Conservation (phyloP, 2,888 invertebrate species). For the Drosophila antonietae region DNA sequence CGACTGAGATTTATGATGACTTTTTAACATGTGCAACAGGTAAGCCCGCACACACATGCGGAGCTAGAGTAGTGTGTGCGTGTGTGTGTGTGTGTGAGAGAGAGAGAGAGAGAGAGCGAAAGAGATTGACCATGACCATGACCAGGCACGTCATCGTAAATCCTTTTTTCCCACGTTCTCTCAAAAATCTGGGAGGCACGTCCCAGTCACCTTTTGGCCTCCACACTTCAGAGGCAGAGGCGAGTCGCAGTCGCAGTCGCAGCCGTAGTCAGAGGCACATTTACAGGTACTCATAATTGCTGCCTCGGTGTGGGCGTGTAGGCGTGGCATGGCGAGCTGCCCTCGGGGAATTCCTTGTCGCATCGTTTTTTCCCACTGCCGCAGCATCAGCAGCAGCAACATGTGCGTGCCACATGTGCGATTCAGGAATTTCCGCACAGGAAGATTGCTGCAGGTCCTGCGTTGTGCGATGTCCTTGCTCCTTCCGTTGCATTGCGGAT, state of each 20-base stretch:
- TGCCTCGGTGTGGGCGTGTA: conserved; percentile 42
- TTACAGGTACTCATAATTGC: conserved; percentile 46
- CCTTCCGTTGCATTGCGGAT: conserved; percentile 53
- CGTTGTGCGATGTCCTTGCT: conserved; percentile 48
- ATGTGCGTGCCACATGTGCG: conserved; percentile 73
- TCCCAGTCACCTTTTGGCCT: conserved; percentile 33
- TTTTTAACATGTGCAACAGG: conserved; percentile 78
- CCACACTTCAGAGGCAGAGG: conserved; percentile 7
- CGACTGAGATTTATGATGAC: conserved; percentile 75
- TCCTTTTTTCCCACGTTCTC: conserved; percentile 77
- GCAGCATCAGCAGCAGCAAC: conserved; percentile 34
- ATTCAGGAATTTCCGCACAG: conserved; percentile 67
- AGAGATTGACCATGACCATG: conserved; percentile 50
- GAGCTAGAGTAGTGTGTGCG: background rate
- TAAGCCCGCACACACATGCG: conserved; percentile 51
- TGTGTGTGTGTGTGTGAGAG: background rate
- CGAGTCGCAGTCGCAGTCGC: conserved; percentile 6
- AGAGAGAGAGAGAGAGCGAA: conserved; percentile 1
- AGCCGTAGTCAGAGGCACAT: conserved; percentile 2
- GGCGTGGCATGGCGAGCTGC: conserved; percentile 27
- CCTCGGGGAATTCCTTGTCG: conserved; percentile 62
- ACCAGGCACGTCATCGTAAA: conserved; percentile 73
- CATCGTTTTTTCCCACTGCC: conserved; percentile 29
- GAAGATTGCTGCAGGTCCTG: conserved; percentile 34
- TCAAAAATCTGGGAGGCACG: conserved; percentile 48